These are phyloP conservation scores for Manis pentadactyla DNA, from an alignment of 2,797 vertebrate species.

Conservation along the genomic window DNA sequence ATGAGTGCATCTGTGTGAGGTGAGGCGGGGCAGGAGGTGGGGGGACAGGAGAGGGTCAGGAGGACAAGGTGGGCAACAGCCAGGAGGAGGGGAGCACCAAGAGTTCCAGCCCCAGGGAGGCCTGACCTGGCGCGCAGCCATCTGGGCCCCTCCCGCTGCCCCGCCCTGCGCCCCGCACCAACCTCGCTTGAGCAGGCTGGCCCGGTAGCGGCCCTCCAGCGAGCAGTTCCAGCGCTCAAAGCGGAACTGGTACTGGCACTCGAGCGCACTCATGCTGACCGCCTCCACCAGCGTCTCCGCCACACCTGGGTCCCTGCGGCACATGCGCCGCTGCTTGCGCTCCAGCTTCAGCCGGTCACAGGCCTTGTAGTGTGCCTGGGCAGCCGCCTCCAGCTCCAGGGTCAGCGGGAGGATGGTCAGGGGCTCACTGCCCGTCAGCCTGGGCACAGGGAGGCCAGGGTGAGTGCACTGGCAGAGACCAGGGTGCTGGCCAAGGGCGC, in stretches of 20 bases:
- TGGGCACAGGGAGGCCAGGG: conserved; percentile 75
- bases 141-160: no score
- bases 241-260: conserved; percentile 99
- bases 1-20: not conserved
- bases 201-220: conserved; percentile 95
- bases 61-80: not conserved
- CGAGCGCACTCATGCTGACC: conserved; percentile 97
- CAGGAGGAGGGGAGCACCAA: no score
- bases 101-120: no score
- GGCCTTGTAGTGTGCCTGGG: conserved; percentile 96
- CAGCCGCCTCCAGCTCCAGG: conserved; percentile 92
- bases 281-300: conserved; percentile 98
- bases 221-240: conserved; percentile 99
- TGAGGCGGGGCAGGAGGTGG: not conserved
- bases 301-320: conserved; percentile 97
- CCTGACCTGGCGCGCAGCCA: no score
- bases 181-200: conserved; percentile 97
- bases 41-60: not conserved
- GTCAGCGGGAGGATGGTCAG: conserved; percentile 98
- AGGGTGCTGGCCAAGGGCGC: not conserved
- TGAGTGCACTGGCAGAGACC: not conserved
- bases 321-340: conserved; percentile 98
- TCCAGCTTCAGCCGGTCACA: conserved; percentile 99
- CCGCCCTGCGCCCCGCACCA: not conserved
- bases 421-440: conserved; percentile 98